Evolutionary conservation across 2,113 vertebrate genomes (phyloP), one percentile per base, ranked within the genome.

Genomic region (Rhynchopsitta pachyrhyncha): DNA sequence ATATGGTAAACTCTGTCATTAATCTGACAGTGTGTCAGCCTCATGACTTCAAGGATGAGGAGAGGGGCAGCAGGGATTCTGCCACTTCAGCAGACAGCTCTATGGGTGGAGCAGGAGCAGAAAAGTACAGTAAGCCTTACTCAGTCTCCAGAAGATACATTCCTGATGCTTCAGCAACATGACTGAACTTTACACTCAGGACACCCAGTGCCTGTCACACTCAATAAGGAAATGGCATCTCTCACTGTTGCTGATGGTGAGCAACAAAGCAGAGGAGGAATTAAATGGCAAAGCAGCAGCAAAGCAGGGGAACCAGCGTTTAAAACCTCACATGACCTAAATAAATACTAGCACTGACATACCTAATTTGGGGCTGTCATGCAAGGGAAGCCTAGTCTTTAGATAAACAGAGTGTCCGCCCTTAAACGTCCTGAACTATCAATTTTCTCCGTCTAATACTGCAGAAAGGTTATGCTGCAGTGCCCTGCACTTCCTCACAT

Each of bases 401-500:
- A 90, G 57, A 78, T 78, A 87, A 96, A 87, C n/a, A 96, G 53
- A 35, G 42, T 66, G 67, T 68, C 86, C 3, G 4, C 67, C 77
- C 89, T 95, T 89, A 91, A 93, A 94, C 69, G 71, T 91, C 75
- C 90, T 73, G 49, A 96, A 87, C 81, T 96, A 87, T 73, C 86
- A 37, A 33, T 90, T 96, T 81, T 94, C 62, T 53, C 66, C 4
- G 1, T 84, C 79, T 90, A 92, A 67, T 57, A 55, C 57, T 31
- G 79, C 12, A 86, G 92, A 89, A 35, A 94, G 96, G 97, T 98
- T 97, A 97, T 85, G 88, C 60, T 95, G 93, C 96, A 97, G 17
- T 95, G 93, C 97, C 95, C 97, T 97, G 86, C 2, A 62, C 82
- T 98, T 98, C 98, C 97, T 98, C 97, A 92, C 68, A 98, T 98